Conservation (phyloP, 2,113 vertebrate species). For the Falcunculus frontatus region DNA sequence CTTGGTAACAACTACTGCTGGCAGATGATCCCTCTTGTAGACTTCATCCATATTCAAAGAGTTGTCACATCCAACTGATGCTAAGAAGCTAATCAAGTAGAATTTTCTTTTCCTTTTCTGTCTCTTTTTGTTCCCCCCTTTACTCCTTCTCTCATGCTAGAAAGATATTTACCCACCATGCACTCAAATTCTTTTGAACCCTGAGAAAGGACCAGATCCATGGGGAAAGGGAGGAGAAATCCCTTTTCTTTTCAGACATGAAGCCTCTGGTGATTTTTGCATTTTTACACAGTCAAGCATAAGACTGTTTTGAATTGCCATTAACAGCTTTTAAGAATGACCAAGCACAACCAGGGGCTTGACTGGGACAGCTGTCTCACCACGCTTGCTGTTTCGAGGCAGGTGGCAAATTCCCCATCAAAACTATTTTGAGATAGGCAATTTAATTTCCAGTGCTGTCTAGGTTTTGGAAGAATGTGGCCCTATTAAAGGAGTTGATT, state of each 20-base stretch:
- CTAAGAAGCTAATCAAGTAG: conserved; percentile 71
- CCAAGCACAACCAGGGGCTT: background rate
- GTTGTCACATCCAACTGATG: conserved; percentile 62
- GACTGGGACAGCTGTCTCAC: background rate
- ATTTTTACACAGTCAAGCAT: background rate
- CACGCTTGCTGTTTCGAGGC: background rate
- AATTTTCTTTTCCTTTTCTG: conserved; percentile 47
- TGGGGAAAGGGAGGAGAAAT: background rate
- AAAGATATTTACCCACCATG: background rate
- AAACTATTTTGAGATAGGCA: background rate
- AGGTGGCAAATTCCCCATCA: background rate
- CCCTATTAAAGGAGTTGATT: background rate
- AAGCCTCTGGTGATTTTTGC: background rate
- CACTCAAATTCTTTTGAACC: conserved; percentile 17
- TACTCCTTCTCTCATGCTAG: background rate
- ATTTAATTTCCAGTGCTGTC: background rate
- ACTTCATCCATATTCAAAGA: conserved; percentile 71
- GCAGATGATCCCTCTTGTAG: conserved; percentile 68
- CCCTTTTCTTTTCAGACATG: background rate
- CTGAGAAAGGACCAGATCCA: background rate
- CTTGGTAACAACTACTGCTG: conserved; percentile 66
- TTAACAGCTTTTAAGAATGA: background rate
- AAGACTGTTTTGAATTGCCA: background rate
- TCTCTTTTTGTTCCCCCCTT: background rate
- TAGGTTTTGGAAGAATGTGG: background rate